A percentile compares a stretch with the other conserved stretches of the same genome.
Evolutionary conservation across 2,113 vertebrate species (phyloP).

Genomic region (Chaetops frenatus): DNA sequence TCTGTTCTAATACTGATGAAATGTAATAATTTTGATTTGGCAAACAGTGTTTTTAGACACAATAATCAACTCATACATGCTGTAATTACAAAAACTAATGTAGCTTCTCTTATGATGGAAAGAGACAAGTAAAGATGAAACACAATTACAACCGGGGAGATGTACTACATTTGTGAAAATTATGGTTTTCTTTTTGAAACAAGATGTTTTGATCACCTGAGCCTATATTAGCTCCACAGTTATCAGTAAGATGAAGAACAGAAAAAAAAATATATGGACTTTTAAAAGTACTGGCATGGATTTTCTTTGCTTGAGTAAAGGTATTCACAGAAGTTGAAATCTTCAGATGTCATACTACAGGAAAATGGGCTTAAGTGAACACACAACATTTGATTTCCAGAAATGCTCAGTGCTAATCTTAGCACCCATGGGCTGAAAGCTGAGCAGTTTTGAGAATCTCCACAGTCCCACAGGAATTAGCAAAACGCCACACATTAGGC

Average conservation of each 20-base stretch:
- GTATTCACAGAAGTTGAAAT: background rate
- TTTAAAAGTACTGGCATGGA: background rate
- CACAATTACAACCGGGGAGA: background rate
- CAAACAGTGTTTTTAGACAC: background rate
- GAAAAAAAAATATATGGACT: background rate
- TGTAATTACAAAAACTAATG: background rate
- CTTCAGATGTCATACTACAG: background rate
- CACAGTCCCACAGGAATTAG: background rate
- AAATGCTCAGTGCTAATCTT: background rate
- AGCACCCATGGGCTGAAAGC: background rate
- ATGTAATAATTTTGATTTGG: background rate
- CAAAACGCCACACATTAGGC: background rate
- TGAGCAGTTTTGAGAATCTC: background rate
- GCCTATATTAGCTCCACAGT: background rate
- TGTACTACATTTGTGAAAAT: background rate
- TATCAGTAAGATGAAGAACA: background rate
- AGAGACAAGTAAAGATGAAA: background rate
- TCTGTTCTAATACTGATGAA: background rate
- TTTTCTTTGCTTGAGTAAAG: background rate
- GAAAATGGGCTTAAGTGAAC: background rate
- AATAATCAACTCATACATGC: background rate
- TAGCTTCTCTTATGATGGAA: background rate
- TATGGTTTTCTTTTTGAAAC: background rate
- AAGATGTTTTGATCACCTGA: background rate
- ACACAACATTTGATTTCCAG: background rate